Base-by-base conservation (phyloP, 2,113 vertebrate genomes). In the Malurus alboscapulatus region DNA sequence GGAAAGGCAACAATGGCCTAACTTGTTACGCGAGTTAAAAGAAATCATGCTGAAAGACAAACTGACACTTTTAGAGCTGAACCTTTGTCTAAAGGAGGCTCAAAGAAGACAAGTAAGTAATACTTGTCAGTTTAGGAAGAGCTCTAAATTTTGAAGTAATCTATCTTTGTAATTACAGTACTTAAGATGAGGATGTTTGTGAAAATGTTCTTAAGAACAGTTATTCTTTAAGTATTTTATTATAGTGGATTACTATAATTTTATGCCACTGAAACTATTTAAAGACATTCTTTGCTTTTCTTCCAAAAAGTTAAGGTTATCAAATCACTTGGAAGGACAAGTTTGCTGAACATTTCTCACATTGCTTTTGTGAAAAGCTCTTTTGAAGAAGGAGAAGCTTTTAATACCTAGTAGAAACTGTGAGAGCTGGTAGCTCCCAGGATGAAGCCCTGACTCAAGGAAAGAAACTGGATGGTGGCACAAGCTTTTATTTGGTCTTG, bases 171-270 rank as follows among this genome's bases (percentile, higher is more conserved):
- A 92, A 92, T 94, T 90, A 92, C 30, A 83, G 76, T 45, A 66
- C 15, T 78, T 81, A 50, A 75, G 32, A 88, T 79, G 72, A 84
- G 82, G 24, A 34, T 65, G 53, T 71, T 88, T 34, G 32, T 63
- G 69, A 73, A 94, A 92, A 84, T 30, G 34, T 45, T 74, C 63
- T 87, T 84, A 81, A 93, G 34, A 94, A 69, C 62, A 90, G 91
- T 65, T 87, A 90, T 55, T 88, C 63, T 63, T 61, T 26, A 85
- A 67, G 48, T 62, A 32, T 89, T 94, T 69, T 68, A 82, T 94
- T 80, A 87, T 6, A 95, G 71, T 42, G 69, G 76, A 91, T 89
- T 73, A 86, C 90, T 94, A 51, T 88, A 61, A 84, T 93, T 95
- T 84, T 48, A 45, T 54, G 57, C n/a, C 63, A 84, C 53, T 71